Evolutionary conservation across 2,888 invertebrate genomes (phyloP), one percentile per base, ranked within the genome.

Genomic region (Eupsilia transversa): DNA sequence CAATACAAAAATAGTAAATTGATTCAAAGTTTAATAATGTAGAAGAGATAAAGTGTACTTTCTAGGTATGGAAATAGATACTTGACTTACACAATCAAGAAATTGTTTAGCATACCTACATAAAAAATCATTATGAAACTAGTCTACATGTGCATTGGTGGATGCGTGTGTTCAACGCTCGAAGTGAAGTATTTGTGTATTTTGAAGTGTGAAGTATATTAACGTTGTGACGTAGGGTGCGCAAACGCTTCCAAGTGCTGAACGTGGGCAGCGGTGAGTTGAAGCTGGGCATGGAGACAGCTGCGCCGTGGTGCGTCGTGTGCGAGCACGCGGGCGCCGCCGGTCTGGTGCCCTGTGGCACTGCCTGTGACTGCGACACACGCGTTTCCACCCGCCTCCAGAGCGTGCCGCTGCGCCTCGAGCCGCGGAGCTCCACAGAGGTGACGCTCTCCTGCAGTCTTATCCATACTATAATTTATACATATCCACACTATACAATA

Each of bases 191-290:
- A 38, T 27, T 27, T 35, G 43, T 61, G 54, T 35, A n/a, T n/a
- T n/a, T n/a, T n/a, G n/a, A n/a, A n/a, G n/a, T n/a, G n/a, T n/a
- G n/a, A n/a, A n/a, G 49, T n/a, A 10, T 7, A 33, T 9, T 54
- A 14, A 63, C 3, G 30, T 59, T 49, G 14, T 38, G 46, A 0
- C n/a, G n/a, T 73, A 95, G 94, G 84, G 87, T 94, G 3, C 93
- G 94, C 60, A 94, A 94, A 77, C 89, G 86, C 1, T 89, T 94
- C 73, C 86, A 75, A 17, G 74, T 92, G 1, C 84, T 85, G 71
- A 95, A 95, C 88, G 85, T 90, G 3, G 94, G 94, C 38, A 87
- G 83, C 52, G 93, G 93, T 0, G 84, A 80, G 0, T 73, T 93
- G 60, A 70, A 79, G 9, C 67, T 91, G 17, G 49, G 43, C 5